Evolutionary conservation across 2,113 vertebrate genomes (phyloP), one percentile per base, ranked within the genome.

Genomic region (Xiphophorus hellerii): DNA sequence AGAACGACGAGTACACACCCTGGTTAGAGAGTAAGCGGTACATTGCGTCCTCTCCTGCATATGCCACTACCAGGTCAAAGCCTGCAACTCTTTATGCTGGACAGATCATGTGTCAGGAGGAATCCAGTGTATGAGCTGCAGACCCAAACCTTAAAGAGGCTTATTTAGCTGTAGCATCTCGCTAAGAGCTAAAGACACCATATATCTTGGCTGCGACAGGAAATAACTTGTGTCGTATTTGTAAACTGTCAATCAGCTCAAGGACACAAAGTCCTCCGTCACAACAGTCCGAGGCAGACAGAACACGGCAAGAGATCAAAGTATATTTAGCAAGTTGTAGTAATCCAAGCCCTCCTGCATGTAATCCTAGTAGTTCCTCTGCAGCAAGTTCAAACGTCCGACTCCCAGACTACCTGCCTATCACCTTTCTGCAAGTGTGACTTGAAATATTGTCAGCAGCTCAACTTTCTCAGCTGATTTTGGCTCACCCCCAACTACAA

Each of bases 391-490:
- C 35, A 72, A 66, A 60, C 37, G 31, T 75, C 74, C 31, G 65
- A 25, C 51, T 54, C 13, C 25, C 25, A 5, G 25, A 77, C 30
- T 42, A 71, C 51, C 20, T 58, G 20, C 0, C 0, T 42, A 65
- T 81, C 29, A 54, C 51, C 67, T 44, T 29, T 28, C 71, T 42
- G 51, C 5, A 20, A 61, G 63, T 9, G 65, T 66, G 51, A 8
- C 51, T 58, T 76, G 15, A 72, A 70, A 65, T 62, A 62, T 60
- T 1, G 6, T 72, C 69, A 31, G 71, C 28, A 31, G 60, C 62
- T 81, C 72, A 78, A 54, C 65, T 33, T 85, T 81, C 78, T 77
- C 85, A 76, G 93, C 78, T 94, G 82, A 87, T 75, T 84, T 92
- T 93, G 92, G 93, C 84, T 4, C 2, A 0, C 3, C 11, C 13